phyloP scores from a whole-genome alignment of 2,113 vertebrate genomes.

The Pelecanus crispus region DNA sequence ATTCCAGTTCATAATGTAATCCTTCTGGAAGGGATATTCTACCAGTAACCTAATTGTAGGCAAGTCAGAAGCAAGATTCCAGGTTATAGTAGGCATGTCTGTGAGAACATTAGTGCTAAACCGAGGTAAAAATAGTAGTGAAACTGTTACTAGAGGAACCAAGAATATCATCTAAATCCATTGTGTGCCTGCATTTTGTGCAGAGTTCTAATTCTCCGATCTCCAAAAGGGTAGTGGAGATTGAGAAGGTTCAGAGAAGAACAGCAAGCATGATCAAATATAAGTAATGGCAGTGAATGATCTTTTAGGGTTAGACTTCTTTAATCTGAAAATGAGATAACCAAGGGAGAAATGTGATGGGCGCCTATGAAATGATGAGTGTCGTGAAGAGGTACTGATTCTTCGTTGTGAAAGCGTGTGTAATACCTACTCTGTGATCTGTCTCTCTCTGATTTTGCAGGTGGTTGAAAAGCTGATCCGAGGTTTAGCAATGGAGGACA shows the following conservation, averaged over 20 bases:
- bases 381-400: not conserved
- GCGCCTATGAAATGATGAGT: not conserved
- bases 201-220: not conserved
- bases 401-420: not conserved
- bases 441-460: not conserved
- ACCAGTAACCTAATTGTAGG: not conserved
- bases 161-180: not conserved
- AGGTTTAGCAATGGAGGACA: slow-evolving; percentile 72
- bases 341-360: not conserved
- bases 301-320: not conserved
- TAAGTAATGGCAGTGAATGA: not conserved
- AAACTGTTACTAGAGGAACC: not conserved
- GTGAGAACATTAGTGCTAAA: not conserved
- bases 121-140: not conserved
- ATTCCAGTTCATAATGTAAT: not conserved
- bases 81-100: not conserved
- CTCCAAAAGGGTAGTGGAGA: not conserved
- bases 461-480: slow-evolving; percentile 75
- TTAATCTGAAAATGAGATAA: not conserved
- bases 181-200: not conserved
- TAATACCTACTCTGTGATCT: not conserved
- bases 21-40: not conserved
- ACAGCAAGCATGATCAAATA: not conserved
- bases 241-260: not conserved
- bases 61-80: not conserved